Evolutionary conservation across 1,140 invertebrate genomes (phyloP), one percentile per base, ranked within the genome.

Genomic region (Aphaenogaster ashmeadi): DNA sequence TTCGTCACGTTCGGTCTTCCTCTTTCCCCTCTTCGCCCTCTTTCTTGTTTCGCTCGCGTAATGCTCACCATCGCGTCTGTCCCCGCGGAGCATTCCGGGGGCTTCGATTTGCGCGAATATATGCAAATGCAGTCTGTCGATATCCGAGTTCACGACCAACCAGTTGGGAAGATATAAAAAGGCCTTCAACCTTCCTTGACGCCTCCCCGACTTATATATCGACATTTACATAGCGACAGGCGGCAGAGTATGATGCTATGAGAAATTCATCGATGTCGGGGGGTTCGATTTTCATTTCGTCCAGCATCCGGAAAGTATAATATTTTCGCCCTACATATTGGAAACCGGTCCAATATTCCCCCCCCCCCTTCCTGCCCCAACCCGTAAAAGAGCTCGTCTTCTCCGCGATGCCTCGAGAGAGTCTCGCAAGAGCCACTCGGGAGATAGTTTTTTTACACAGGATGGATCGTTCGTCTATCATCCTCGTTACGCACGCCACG

Each of bases 281-380:
- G 36, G 74, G 41, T n/a, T 78, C 79, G 86, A 88, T 87, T 87
- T 87, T 90, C 89, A 87, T 90, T 72, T 87, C 62, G 66, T 38
- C 52, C 52, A 36, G 54, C 56, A 36, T 86, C 83, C 58, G 21
- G 69, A 21, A 52, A 71, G 66, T 84, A 69, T 69, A 69, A 69
- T 69, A 84, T 75, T 75, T 74, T 75, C 80, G 69, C 41, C 18
- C 69, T 60, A 84, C 54, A 75, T 84, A 84, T 84, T 84, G 80
- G 41, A 75, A 84, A 84, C 38, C 41, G 36, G 69, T 60, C 41
- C 80, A 75, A 50, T 84, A 74, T 84, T 27, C 41, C 27, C 27
- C 8, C 15, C n/a, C 27, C 27, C 27, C 0, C 27, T 27, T 27
- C 27, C 0, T 27, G 27, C 27, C 27, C 27, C 27, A 27, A 27